Evolutionary conservation across 2,797 vertebrate species (phyloP), one percentile per base, ranked within the genome.

Genomic region (Pterois miles): DNA sequence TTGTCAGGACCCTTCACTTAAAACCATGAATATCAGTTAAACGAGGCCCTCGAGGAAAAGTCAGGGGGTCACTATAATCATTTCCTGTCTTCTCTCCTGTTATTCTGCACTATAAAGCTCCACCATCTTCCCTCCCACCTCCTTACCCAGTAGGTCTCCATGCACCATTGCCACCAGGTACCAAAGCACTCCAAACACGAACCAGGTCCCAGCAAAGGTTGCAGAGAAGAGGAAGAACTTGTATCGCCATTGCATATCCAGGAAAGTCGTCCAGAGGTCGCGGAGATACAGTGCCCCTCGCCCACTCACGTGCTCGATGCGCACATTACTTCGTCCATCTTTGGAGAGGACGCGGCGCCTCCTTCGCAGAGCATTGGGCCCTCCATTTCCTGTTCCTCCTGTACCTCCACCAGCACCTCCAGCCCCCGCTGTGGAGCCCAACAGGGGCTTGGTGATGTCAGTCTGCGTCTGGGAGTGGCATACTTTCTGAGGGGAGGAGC

Each of bases 271-370:
- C 98, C 98, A 99, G 59, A 99, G 97, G 86, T 99, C 98, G 0
- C 97, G 93, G 65, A 99, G 95, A 92, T 98, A 99, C 69, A 98
- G 95, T 2, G 97, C 92, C 40, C 97, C 95, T 34, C 95, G 94
- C 0, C 95, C 96, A 4, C 94, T 96, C 13, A 99, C 95, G 0
- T 99, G 98, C 88, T 98, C 97, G n/a, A 98, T 97, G 48, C 96
- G 96, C 0, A 99, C 98, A 67, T 99, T 99, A 86, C 98, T 99
- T 31, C 97, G 95, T 3, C 98, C 98, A 14, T 99, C 98, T 85
- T 99, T 99, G 64, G 98, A 99, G 16, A 96, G 92, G 57, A 96
- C 94, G 0, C 95, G 91, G 0, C 95, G 89, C 63, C 95, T 87
- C 69, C 94, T 87, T 20, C 94, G 86, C 43, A 95, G 78, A 0